Evolutionary conservation across 2,113 vertebrate species (phyloP), one percentile per base, ranked within the genome.

Genomic region (Phalacrocorax aristotelis): DNA sequence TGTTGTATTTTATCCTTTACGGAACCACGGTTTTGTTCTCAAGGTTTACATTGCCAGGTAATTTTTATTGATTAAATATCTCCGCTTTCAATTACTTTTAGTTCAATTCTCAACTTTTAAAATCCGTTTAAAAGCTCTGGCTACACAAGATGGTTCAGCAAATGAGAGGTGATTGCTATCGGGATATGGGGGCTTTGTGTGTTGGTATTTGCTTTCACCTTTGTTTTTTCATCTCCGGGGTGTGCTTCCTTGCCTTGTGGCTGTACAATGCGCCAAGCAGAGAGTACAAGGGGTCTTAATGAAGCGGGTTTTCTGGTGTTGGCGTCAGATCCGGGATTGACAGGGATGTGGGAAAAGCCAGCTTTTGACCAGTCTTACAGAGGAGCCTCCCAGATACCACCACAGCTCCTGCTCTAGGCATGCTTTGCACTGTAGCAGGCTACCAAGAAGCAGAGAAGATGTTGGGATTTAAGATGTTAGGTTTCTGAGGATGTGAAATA

Each of bases 301-400:
- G 2, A 58, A 52, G 20, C 0, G 0, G 9, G 17, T 38, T 88
- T 55, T 51, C 32, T 30, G n/a, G 18, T 55, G 30, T 29, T 0
- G 1, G 16, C 4, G 1, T 46, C n/a, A 40, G 44, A 60, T 36
- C 34, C 25, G 27, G 34, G 44, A 36, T 15, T 83, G 38, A 16
- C 44, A 60, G 20, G 25, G 46, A 30, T 10, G 20, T 0, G 2
- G 65, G 65, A 72, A 78, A 64, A 71, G n/a, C 6, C 44, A 32
- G 16, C 11, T 57, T 51, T 70, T 82, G 27, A 25, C 11, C 19
- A 18, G 42, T 25, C 32, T 57, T 30, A 44, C 20, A 14, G 2
- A 54, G 49, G 5, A 38, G 16, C 23, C 65, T 66, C 34, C 34
- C 17, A 54, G 29, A 13, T 19, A 46, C 2, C 15, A 5, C 38